These are phyloP conservation scores for Drosophila melanocephala DNA, from an alignment of 2,888 invertebrate species.

Conservation along the genomic window DNA sequence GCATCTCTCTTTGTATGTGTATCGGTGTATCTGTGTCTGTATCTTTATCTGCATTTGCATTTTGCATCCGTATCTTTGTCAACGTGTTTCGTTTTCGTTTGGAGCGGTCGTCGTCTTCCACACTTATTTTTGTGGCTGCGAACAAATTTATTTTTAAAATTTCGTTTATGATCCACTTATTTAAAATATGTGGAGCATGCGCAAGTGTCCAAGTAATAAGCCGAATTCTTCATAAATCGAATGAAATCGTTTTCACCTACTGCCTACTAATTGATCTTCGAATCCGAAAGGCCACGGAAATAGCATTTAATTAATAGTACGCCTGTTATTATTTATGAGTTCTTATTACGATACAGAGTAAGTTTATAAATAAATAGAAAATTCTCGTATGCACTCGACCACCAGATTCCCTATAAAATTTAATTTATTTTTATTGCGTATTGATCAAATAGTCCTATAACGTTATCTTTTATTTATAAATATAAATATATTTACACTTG, in stretches of 20 bases:
- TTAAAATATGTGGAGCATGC: slow-evolving; percentile 39
- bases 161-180: slow-evolving; percentile 46
- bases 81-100: slow-evolving; percentile 17
- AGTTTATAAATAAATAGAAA: slow-evolving; percentile 67
- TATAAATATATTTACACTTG: background rate
- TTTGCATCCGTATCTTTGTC: slow-evolving; percentile 31
- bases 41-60: slow-evolving; percentile 12
- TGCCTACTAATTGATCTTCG: slow-evolving; percentile 27
- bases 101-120: slow-evolving; percentile 31
- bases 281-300: slow-evolving; percentile 17
- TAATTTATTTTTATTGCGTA: background rate
- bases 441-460: background rate
- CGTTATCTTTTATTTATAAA: background rate
- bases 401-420: background rate
- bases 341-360: slow-evolving; percentile 84
- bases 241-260: slow-evolving; percentile 19
- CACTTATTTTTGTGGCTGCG: slow-evolving; percentile 34
- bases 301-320: slow-evolving; percentile 25
- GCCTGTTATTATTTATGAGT: slow-evolving; percentile 75
- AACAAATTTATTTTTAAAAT: slow-evolving; percentile 39
- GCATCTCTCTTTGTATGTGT: background rate
- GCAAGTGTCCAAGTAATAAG: slow-evolving; percentile 35
- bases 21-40: slow-evolving; percentile 5
- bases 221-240: slow-evolving; percentile 23
- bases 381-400: background rate